Conservation (phyloP, 1,140 invertebrate genomes). For the Formica exsecta region DNA sequence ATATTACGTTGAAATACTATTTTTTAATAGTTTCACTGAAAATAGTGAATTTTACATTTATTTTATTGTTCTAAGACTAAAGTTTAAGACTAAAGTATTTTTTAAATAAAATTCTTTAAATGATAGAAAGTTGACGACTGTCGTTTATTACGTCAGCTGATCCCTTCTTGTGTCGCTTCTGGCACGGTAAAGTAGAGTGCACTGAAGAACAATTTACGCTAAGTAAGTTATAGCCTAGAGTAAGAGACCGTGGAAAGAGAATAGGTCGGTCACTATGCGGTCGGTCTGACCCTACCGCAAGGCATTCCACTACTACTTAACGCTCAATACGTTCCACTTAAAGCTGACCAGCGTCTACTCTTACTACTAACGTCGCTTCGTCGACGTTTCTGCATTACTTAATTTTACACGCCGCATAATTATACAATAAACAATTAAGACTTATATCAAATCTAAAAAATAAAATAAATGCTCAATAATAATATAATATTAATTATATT, state of each 20-base stretch:
- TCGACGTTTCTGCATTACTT: slow-evolving; percentile 43
- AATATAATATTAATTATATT: no score
- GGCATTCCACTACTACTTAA: slow-evolving; percentile 79
- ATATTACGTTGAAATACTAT: not conserved
- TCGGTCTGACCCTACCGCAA: slow-evolving; percentile 68
- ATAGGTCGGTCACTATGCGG: slow-evolving; percentile 46
- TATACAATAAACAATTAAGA: no score
- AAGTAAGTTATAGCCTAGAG: slow-evolving; percentile 76
- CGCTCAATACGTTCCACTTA: slow-evolving; percentile 82
- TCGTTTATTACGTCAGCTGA: slow-evolving; percentile 32
- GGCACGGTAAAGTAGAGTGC: slow-evolving; percentile 43
- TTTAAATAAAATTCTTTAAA: not conserved
- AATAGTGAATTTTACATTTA: not conserved
- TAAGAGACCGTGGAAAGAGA: slow-evolving; percentile 66
- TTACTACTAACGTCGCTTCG: slow-evolving; percentile 63
- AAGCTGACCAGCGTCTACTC: slow-evolving; percentile 65
- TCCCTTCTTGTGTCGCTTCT: slow-evolving; percentile 6
- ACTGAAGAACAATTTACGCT: slow-evolving; percentile 76
- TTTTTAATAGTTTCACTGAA: not conserved
- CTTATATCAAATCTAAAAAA: no score
- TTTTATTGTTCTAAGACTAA: not conserved
- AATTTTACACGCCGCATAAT: slow-evolving; percentile 6
- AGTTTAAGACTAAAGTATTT: no score
- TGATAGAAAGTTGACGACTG: not conserved
- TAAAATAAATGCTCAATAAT: no score